Base-by-base conservation (phyloP, 2,888 invertebrate species). In the Phania funesta region DNA sequence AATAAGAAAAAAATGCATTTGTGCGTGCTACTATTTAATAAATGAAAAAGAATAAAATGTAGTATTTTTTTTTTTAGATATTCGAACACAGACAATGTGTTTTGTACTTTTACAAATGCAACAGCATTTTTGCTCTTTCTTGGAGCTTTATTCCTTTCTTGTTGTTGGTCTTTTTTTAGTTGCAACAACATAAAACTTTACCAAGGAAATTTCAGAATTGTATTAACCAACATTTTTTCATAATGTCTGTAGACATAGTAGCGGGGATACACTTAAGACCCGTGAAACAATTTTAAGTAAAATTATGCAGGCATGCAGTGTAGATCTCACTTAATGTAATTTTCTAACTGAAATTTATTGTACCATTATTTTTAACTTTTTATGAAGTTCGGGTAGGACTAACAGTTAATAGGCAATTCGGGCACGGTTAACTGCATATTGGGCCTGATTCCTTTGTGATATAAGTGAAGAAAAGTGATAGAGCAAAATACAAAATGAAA, bases 11-110 rank as follows among this genome's bases (percentile, higher is more conserved):
- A 71, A 38, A 78, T 74, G 77, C 50, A 50, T 65, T 75, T 74
- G 68, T 82, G 82, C 82, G 78, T 82, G 82, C 70, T 64, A 70
- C 70, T 74, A 70, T 78, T 82, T 82, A 74, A 68, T 5, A 60
- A 74, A 74, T 9, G 11, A 16, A 60, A 22, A 32, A 8, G 24
- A 41, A 41, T 26, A 9, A 48, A 26, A 46, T n/a, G n/a, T n/a
- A n/a, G n/a, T 4, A 44, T 29, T 35, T n/a, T 35, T 54, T 29
- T 11, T 13, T 44, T 41, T 24, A 52, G 18, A 13, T 20, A 54
- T 16, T 44, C 38, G 67, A 82, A 82, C 58, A 68, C 50, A 41
- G 26, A 50, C 56, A 73, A 68, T 18, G 73, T 77, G 52, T 73
- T 77, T 62, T 64, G 11, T 77, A 81, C 52, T 68, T 81, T 73